Evolutionary conservation across 2,113 vertebrate genomes (phyloP).

Genomic region (Microcebus murinus): DNA sequence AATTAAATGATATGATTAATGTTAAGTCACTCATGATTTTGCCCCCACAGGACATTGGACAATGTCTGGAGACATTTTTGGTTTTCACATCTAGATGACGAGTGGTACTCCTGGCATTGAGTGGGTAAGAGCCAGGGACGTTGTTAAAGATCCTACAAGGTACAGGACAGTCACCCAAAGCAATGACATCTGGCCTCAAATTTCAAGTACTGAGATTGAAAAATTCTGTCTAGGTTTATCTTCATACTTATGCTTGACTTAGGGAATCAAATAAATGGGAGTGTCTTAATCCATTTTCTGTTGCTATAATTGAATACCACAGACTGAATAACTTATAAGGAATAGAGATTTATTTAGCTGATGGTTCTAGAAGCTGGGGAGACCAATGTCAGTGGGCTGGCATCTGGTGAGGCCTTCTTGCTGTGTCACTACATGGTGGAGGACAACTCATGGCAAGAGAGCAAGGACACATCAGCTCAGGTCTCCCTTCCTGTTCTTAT

Average conservation of each 20-base stretch:
- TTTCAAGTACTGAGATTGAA: neutral
- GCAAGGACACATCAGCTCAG: neutral
- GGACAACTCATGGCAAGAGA: neutral
- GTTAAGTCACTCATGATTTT: neutral
- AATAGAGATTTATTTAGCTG: neutral
- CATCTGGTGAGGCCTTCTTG: neutral
- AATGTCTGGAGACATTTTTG: neutral
- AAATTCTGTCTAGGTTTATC: neutral
- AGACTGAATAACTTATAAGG: neutral
- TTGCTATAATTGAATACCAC: neutral
- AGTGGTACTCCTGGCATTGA: neutral
- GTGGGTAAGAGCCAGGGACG: neutral
- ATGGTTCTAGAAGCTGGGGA: neutral
- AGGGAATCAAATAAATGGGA: neutral
- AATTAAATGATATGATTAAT: neutral
- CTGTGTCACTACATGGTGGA: neutral
- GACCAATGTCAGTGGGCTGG: neutral
- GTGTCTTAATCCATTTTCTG: neutral
- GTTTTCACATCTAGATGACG: neutral
- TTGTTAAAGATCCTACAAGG: neutral
- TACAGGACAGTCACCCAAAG: neutral
- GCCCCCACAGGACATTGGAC: neutral
- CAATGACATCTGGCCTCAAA: neutral
- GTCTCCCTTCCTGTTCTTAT: neutral
- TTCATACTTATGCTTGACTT: neutral